phyloP scores from a whole-genome alignment of 2,888 invertebrate genomes.

The Melanargia galathea region DNA sequence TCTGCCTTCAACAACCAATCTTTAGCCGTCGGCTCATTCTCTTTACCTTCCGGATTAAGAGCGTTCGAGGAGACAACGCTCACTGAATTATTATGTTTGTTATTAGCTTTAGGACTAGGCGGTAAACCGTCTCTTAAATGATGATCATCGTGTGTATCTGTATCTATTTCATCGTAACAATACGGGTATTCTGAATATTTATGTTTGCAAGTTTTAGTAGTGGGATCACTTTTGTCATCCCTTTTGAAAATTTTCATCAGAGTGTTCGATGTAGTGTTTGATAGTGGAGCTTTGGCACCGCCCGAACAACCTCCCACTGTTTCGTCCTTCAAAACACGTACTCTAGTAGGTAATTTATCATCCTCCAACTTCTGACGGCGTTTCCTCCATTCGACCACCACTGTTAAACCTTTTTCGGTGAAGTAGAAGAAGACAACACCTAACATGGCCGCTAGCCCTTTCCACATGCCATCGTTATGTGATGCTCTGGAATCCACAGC shows the following conservation, averaged over 20 bases:
- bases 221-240: constrained; percentile 70
- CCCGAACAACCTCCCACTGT: constrained; percentile 71
- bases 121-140: constrained; percentile 76
- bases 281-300: constrained; percentile 67
- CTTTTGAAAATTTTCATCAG: constrained; percentile 72
- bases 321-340: constrained; percentile 88
- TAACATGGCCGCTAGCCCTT: constrained; percentile 90
- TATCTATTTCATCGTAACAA: constrained; percentile 92
- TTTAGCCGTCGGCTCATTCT: constrained; percentile 67
- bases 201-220: constrained; percentile 90
- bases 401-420: constrained; percentile 90
- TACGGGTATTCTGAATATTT: constrained; percentile 95
- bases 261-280: constrained; percentile 68
- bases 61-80: constrained; percentile 78
- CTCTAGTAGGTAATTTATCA: constrained; percentile 84
- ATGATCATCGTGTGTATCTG: constrained; percentile 86
- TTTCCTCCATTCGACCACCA: constrained; percentile 91
- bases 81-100: constrained; percentile 74
- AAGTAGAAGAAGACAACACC: constrained; percentile 95
- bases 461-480: constrained; percentile 90
- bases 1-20: constrained; percentile 73
- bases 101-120: constrained; percentile 66
- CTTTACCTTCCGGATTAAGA: constrained; percentile 64
- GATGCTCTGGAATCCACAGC: constrained; percentile 49
- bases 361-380: constrained; percentile 86